These are phyloP conservation scores for Drosophila takahashii DNA, from an alignment of 1,140 invertebrate genomes.

Conservation along the genomic window DNA sequence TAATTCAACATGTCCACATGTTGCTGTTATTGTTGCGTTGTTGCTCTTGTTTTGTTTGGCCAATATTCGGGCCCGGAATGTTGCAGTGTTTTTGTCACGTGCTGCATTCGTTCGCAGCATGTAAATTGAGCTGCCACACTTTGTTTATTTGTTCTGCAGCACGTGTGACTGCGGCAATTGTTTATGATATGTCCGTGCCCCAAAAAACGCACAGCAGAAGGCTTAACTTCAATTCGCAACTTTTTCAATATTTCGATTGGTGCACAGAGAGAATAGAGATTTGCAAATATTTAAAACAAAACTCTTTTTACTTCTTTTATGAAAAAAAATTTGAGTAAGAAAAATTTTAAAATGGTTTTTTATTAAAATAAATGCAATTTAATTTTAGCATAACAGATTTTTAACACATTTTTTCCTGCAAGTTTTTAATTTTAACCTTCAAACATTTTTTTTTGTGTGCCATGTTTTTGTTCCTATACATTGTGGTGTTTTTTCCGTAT, in stretches of 20 bases:
- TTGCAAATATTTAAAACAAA: too few relatives aligned
- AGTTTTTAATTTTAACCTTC: too few relatives aligned
- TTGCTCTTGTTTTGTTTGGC: constrained; percentile 26
- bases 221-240: constrained; percentile 17
- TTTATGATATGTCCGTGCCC: constrained; percentile 41
- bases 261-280: neutral
- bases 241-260: constrained; percentile 20
- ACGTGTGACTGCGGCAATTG: constrained; percentile 66
- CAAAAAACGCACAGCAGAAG: constrained; percentile 10
- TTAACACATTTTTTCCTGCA: too few relatives aligned
- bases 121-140: constrained; percentile 69
- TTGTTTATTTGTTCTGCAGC: constrained; percentile 71
- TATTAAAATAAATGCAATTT: too few relatives aligned
- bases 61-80: constrained; percentile 27
- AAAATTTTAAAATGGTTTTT: too few relatives aligned
- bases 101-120: constrained; percentile 46
- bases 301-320: too few relatives aligned
- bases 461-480: neutral
- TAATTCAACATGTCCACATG: constrained; percentile 47
- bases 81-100: constrained; percentile 74
- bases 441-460: neutral
- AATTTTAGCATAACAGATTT: too few relatives aligned
- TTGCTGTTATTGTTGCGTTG: constrained; percentile 26
- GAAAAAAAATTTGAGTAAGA: too few relatives aligned
- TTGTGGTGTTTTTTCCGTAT: constrained; percentile 10